These are phyloP conservation scores for Enhydra lutris DNA, from an alignment of 2,113 vertebrate species.

Conservation along the genomic window DNA sequence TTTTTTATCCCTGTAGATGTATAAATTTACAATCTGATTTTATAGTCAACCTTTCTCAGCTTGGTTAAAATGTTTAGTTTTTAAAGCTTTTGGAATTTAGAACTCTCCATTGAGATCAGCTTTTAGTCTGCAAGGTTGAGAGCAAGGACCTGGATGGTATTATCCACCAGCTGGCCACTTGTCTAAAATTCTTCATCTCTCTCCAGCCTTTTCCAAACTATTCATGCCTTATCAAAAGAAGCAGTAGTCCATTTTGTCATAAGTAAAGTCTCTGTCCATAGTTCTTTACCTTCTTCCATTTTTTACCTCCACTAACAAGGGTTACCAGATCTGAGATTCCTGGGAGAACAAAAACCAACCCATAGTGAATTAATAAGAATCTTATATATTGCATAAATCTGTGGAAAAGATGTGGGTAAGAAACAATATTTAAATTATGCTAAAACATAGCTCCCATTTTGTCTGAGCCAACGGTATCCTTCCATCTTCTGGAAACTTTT, in stretches of 20 bases:
- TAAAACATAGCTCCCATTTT: background rate
- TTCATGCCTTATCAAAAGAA: background rate
- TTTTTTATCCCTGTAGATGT: background rate
- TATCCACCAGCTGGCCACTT: background rate
- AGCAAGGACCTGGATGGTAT: background rate
- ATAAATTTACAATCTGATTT: background rate
- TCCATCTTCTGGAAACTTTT: background rate
- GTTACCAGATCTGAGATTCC: background rate
- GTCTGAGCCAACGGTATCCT: background rate
- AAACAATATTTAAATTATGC: conserved; percentile 32
- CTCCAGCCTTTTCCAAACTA: background rate
- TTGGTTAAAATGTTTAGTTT: background rate
- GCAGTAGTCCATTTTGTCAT: background rate
- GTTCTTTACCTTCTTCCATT: background rate
- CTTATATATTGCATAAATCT: background rate
- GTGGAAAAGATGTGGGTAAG: background rate
- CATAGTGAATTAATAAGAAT: background rate
- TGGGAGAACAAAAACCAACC: background rate
- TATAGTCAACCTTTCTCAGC: background rate
- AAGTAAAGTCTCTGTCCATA: background rate
- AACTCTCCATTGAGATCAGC: background rate
- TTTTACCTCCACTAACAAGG: background rate
- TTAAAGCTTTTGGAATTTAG: too few species aligned
- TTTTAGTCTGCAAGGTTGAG: background rate
- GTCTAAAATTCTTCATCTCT: background rate